These are phyloP conservation scores for Paramacrobiotus metropolitanus DNA, from an alignment of 1,140 invertebrate genomes.

Conservation along the genomic window DNA sequence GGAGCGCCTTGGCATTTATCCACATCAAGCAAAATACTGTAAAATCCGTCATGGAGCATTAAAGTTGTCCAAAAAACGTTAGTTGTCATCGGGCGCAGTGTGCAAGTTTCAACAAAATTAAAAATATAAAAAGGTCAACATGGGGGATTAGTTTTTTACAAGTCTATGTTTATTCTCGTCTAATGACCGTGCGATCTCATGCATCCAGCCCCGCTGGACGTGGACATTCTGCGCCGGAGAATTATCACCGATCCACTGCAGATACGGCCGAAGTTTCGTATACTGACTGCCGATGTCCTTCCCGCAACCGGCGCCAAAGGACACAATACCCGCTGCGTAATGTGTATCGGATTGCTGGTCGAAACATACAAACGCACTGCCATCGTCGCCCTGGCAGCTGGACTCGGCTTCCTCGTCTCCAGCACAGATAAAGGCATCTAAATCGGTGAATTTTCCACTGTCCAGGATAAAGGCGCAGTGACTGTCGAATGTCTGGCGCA, in stretches of 20 bases:
- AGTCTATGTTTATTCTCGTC: too few species aligned
- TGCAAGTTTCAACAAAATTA: too few species aligned
- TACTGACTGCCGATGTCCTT: constrained; percentile 2
- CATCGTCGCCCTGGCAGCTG: neutral
- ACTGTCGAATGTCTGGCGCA: neutral
- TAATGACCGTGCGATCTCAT: too few species aligned
- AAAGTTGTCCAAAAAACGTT: too few species aligned
- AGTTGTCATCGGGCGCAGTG: too few species aligned
- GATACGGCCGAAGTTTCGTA: neutral
- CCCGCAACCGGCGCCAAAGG: neutral
- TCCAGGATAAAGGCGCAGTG: neutral
- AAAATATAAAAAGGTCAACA: too few species aligned
- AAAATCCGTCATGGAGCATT: too few species aligned
- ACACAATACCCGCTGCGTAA: neutral
- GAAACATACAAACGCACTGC: neutral
- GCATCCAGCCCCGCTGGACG: neutral
- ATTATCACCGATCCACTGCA: neutral
- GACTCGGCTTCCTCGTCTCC: neutral
- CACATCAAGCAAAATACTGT: too few species aligned
- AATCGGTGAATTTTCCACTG: neutral
- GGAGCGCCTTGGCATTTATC: too few species aligned
- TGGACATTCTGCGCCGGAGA: neutral
- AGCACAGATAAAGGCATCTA: neutral
- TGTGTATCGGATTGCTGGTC: neutral
- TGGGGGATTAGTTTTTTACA: too few species aligned